Evolutionary conservation across 2,113 vertebrate species (phyloP).

Genomic region (Centropus unirufus): DNA sequence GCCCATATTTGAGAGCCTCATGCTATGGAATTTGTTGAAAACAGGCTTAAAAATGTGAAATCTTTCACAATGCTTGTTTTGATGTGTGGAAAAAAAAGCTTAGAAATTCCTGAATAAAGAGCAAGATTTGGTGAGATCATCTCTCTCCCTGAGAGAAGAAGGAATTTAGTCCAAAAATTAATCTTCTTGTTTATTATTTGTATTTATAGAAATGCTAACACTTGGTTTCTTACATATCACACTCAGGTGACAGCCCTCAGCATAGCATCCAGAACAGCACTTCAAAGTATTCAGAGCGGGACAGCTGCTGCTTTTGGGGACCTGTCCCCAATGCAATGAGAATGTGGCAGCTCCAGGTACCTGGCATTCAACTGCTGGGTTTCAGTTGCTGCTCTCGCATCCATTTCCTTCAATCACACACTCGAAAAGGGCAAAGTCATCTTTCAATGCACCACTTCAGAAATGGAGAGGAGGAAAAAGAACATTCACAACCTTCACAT

Average conservation of each 20-base stretch:
- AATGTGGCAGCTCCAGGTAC: background rate
- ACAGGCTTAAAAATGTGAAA: background rate
- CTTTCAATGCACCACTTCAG: background rate
- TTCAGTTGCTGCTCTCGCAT: background rate
- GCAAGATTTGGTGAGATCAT: background rate
- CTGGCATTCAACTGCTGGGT: background rate
- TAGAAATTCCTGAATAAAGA: background rate
- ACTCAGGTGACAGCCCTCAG: background rate
- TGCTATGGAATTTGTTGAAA: background rate
- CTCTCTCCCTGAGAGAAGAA: background rate
- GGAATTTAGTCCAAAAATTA: background rate
- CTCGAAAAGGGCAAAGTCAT: background rate
- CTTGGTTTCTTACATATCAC: background rate
- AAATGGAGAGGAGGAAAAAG: background rate
- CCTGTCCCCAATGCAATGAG: background rate
- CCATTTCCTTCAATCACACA: background rate
- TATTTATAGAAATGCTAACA: background rate
- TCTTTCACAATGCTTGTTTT: background rate
- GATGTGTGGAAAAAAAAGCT: background rate
- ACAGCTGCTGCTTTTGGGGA: background rate
- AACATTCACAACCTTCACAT: background rate
- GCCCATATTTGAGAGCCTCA: background rate
- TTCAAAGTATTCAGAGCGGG: background rate
- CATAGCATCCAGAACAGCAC: background rate
- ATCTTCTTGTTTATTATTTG: slow-evolving; percentile 34